Evolutionary conservation across 2,888 invertebrate genomes (phyloP).

Genomic region (Teleiodes luculella): DNA sequence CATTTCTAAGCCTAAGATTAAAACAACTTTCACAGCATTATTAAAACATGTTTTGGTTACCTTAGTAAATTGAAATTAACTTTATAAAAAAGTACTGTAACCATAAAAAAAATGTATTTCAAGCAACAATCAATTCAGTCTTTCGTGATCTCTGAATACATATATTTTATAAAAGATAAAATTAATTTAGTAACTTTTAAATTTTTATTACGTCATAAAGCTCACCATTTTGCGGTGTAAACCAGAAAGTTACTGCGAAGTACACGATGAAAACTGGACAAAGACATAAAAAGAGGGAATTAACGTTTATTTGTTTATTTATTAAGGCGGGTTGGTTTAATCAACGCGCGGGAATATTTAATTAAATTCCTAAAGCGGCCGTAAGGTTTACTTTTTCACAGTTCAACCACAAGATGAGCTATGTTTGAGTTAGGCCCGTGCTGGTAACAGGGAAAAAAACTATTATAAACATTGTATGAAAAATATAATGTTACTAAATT

Average conservation of each 20-base stretch:
- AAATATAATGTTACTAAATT: too few relatives aligned
- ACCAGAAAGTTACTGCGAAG: background rate
- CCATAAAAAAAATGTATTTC: too few relatives aligned
- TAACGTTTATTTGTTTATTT: conserved; percentile 43
- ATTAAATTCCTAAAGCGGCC: background rate
- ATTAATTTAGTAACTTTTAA: conserved; percentile 8
- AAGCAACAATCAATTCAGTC: too few relatives aligned
- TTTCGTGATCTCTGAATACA: too few relatives aligned
- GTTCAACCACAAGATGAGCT: background rate
- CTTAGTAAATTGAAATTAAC: too few relatives aligned
- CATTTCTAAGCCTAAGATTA: too few relatives aligned
- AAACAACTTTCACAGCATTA: too few relatives aligned
- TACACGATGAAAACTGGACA: conserved; percentile 1
- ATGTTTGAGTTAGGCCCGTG: background rate
- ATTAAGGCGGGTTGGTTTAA: conserved; percentile 20
- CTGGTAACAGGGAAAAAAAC: background rate
- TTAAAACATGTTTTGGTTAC: too few relatives aligned
- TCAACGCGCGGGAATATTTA: conserved; percentile 17
- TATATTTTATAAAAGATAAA: background rate
- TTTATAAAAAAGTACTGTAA: too few relatives aligned
- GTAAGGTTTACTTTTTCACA: conserved; percentile 1
- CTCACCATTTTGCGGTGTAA: conserved; percentile 21
- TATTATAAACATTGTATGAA: too few relatives aligned
- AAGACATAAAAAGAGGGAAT: conserved; percentile 26
- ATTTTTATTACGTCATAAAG: background rate